phyloP scores from a whole-genome alignment of 2,797 vertebrate species.

The Margarornis squamiger region DNA sequence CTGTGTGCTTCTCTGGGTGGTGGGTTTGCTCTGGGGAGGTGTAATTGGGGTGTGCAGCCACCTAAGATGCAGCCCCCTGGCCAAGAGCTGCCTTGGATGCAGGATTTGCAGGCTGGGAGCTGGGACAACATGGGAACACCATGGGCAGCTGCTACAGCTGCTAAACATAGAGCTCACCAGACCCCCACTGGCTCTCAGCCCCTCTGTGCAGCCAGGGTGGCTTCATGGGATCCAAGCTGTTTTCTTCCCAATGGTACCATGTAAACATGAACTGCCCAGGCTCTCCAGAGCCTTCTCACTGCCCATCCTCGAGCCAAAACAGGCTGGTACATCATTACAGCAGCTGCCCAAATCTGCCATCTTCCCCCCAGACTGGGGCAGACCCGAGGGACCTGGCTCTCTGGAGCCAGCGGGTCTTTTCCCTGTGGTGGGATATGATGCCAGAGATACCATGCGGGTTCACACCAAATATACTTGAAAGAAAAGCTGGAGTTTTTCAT shows the following conservation, averaged over 20 bases:
- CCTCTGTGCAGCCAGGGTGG: rapidly evolving
- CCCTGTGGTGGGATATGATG: background rate
- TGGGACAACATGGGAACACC: rapidly evolving
- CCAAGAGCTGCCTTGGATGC: background rate
- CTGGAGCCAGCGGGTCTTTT: background rate
- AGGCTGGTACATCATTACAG: background rate
- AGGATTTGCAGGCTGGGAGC: background rate
- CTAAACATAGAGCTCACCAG: background rate
- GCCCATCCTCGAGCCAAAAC: background rate
- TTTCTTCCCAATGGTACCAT: background rate
- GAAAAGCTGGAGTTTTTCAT: background rate
- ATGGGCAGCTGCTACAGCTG: background rate
- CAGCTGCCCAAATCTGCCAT: background rate
- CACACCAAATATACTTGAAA: conserved; percentile 18
- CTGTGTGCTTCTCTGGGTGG: background rate
- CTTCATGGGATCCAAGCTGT: background rate
- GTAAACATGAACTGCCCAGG: background rate
- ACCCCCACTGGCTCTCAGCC: background rate
- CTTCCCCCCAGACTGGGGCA: background rate
- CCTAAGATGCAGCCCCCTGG: background rate
- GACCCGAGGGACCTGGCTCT: rapidly evolving
- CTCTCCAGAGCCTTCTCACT: background rate
- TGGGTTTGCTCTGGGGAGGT: background rate
- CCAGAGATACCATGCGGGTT: background rate
- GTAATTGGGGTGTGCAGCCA: background rate